Evolutionary conservation across 2,888 invertebrate species (phyloP).

Genomic region (Pterobdella sp.): DNA sequence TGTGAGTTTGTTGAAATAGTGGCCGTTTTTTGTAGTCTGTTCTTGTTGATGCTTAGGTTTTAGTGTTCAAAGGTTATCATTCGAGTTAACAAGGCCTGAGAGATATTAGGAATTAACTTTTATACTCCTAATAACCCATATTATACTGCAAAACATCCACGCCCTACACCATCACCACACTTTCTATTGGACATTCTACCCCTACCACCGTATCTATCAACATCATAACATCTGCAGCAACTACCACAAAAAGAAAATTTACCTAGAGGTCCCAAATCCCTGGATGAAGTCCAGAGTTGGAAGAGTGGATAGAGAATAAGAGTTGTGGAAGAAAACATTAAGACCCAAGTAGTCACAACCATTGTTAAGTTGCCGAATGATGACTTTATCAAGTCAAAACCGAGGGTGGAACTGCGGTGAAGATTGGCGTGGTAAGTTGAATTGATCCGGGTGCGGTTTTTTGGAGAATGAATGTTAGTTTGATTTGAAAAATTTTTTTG

Average conservation of each 20-base stretch:
- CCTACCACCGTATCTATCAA: background rate
- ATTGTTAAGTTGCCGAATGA: conserved; percentile 60
- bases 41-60: background rate
- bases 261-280: conserved; percentile 28
- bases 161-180: background rate
- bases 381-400: conserved; percentile 57
- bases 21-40: background rate
- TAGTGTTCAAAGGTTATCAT: background rate
- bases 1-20: background rate
- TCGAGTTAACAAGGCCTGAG: background rate
- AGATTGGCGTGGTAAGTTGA: too few relatives aligned
- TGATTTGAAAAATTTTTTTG: too few relatives aligned
- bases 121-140: too few relatives aligned
- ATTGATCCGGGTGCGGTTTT: too few relatives aligned
- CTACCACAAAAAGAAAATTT: background rate
- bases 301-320: conserved; percentile 53
- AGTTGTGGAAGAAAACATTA: conserved; percentile 51
- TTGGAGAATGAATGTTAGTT: too few relatives aligned
- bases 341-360: conserved; percentile 58
- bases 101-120: too few relatives aligned
- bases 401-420: conserved; percentile 52
- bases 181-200: background rate
- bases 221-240: background rate
- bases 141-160: too few relatives aligned
- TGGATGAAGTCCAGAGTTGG: conserved; percentile 49